phyloP scores from a whole-genome alignment of 2,888 invertebrate species.

The Drosophila multiciliata region DNA sequence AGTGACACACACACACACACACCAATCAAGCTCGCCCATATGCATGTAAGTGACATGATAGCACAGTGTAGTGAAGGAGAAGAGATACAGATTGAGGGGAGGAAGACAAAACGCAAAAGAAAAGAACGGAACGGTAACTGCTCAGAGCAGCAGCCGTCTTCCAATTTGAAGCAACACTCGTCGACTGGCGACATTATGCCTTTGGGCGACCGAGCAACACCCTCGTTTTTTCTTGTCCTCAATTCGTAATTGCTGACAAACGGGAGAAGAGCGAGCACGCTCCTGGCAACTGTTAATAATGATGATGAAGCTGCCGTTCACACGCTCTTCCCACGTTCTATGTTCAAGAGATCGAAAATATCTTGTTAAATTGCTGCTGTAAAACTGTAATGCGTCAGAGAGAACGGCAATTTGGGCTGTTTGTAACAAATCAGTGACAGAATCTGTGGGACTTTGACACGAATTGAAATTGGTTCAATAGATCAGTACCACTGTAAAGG shows the following conservation, averaged over 20 bases:
- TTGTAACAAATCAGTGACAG: not conserved
- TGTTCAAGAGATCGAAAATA: slow-evolving; percentile 25
- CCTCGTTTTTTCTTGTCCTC: slow-evolving; percentile 22
- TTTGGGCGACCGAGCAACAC: slow-evolving; percentile 16
- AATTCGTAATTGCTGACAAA: slow-evolving; percentile 27
- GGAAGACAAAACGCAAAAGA: not conserved
- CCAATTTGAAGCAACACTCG: slow-evolving; percentile 65
- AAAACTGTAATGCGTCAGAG: not conserved
- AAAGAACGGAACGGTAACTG: not conserved
- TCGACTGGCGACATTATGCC: slow-evolving; percentile 46
- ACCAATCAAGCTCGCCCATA: not conserved
- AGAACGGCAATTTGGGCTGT: not conserved
- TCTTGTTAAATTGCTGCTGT: not conserved
- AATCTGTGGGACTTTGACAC: not conserved
- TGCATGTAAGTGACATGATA: slow-evolving; percentile 29
- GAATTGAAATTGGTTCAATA: not conserved
- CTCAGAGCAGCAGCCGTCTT: slow-evolving; percentile 22
- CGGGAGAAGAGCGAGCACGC: slow-evolving; percentile 9
- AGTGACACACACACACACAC: slow-evolving; percentile 7
- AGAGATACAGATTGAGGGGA: not conserved
- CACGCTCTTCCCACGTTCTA: slow-evolving; percentile 27
- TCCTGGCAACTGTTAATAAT: slow-evolving; percentile 71
- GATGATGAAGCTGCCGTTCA: slow-evolving; percentile 64
- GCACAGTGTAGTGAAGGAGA: not conserved
- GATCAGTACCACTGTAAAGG: not conserved